Base-by-base conservation (phyloP, 2,888 invertebrate species). In the Tinea pellionella region DNA sequence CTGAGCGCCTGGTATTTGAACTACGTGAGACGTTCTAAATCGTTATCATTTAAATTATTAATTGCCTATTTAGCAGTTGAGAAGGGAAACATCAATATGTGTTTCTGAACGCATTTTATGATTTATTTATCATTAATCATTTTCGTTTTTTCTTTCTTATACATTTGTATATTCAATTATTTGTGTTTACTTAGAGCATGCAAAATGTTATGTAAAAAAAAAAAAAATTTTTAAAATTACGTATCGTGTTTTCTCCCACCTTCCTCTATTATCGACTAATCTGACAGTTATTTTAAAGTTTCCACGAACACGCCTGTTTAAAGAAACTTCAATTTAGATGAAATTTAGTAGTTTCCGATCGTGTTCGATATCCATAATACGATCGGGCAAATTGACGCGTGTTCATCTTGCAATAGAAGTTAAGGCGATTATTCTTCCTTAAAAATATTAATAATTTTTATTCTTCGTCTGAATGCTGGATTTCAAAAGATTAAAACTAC, bases 41-140 rank as follows among this genome's bases (percentile, higher is more conserved):
- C 67, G 79, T 77, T 74, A 76, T 76, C 72, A 79, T 80, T 81
- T 77, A 71, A 72, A 75, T 75, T 77, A 80, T 80, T 80, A 80
- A 83, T 82, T 73, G 79, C 71, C 75, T 74, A 77, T 78, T 80
- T 79, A 78, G 76, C 76, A 68, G 67, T 67, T 69, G 71, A 77
- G 76, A 68, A 69, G 71, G 69, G 62, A 60, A 67, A 70, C 70
- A 79, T 79, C 79, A 75, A 78, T 80, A 74, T 67, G 63, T 63
- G 69, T 69, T 70, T 73, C 61, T 64, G 51, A 55, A 16, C 30
- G 13, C 18, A 19, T 59, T 47, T 47, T 47, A 15, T 47, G 47
- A 47, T 47, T 47, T 15, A 47, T 47, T 15, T 15, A 2, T 47
- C 9, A 6, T 15, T 15, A 47, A 2, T 47, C 9, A 6, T 15